Evolutionary conservation across 2,797 vertebrate genomes (phyloP), one percentile per base, ranked within the genome.

Genomic region (Pseudomugil gertrudae): DNA sequence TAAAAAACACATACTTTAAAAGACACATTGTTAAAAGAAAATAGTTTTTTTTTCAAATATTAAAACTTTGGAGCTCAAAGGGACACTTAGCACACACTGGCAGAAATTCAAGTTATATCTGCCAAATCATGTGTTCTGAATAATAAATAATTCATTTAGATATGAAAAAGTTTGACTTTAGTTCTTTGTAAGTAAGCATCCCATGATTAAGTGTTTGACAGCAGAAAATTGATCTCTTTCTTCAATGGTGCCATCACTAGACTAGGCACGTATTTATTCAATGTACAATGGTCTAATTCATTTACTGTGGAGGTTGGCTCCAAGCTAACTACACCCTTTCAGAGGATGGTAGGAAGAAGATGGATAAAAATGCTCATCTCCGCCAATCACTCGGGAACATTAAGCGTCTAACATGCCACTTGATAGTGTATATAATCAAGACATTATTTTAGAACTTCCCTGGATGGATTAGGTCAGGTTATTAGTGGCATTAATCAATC

Each of bases 281-380:
- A 55, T 6, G 13, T 36, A 89, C 87, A 91, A 88, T 83, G 72
- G 70, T 2, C 60, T 57, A 38, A 83, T 89, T 89, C 82, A 85
- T 83, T 63, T 36, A 35, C 26, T 47, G 30, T 51, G 54, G 59
- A 57, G 63, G 66, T 63, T 59, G 35, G 55, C 52, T 32, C 58
- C 15, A 27, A 48, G 45, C 62, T 58, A 63, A 69, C 70, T 52
- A 60, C 65, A 63, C 75, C 68, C 60, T 79, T 76, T 72, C 45
- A 71, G 50, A 71, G 36, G 35, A 50, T 60, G 61, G 63, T 26
- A 55, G 51, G 15, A 62, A 61, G 55, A 69, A 27, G 35, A 24
- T 55, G 59, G 48, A 53, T 65, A 47, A 26, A 57, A 43, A 47
- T 5, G 19, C 7, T 11, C 1, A 50, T 19, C 9, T 61, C 33